Evolutionary conservation across 2,797 vertebrate genomes (phyloP).

Genomic region (Siniperca undulata): DNA sequence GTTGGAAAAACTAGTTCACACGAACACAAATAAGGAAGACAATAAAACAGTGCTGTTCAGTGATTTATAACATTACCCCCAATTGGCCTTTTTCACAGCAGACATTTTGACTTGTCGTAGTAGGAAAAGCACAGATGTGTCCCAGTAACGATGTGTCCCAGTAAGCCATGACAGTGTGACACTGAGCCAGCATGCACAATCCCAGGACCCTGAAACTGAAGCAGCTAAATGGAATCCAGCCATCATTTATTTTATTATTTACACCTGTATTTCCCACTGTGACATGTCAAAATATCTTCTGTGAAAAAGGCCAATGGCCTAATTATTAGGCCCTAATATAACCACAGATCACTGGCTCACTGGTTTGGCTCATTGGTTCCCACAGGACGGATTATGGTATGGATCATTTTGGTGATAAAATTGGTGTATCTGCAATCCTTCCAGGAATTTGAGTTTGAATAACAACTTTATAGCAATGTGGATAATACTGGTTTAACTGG

Average conservation of each 20-base stretch:
- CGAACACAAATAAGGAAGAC: background rate
- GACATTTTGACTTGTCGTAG: background rate
- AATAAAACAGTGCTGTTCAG: background rate
- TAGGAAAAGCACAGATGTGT: background rate
- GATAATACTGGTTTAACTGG: background rate
- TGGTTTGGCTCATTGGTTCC: background rate
- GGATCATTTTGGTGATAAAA: background rate
- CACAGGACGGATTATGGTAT: background rate
- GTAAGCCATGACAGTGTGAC: background rate
- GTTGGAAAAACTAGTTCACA: background rate
- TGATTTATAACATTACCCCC: background rate
- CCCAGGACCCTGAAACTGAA: background rate
- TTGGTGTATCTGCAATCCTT: background rate
- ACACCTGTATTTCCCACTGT: too few relatives aligned
- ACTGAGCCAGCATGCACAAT: background rate
- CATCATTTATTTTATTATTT: background rate
- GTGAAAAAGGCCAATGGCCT: too few relatives aligned
- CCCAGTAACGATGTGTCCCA: background rate
- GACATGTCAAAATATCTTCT: too few relatives aligned
- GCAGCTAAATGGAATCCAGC: background rate
- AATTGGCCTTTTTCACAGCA: background rate
- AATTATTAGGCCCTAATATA: too few relatives aligned
- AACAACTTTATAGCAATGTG: background rate
- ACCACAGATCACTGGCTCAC: background rate
- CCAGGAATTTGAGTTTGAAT: background rate